These are phyloP conservation scores for Lithophane socia DNA, from an alignment of 2,888 invertebrate genomes.

Conservation along the genomic window DNA sequence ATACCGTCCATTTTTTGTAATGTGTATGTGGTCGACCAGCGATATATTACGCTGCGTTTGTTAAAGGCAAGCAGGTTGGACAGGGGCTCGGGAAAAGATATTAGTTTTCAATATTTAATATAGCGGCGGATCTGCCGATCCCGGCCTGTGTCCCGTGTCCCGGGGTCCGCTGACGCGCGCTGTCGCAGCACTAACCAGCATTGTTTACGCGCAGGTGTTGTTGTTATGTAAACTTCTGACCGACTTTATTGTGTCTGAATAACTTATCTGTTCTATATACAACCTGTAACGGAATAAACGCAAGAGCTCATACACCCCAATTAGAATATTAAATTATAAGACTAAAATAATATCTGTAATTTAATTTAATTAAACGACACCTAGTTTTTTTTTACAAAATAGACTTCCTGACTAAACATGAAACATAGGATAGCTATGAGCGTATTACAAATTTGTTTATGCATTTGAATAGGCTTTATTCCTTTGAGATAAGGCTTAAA, in stretches of 20 bases:
- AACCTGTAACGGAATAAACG: no score
- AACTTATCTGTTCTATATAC: conserved; percentile 2
- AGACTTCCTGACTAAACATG: no score
- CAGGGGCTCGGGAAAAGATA: conserved; percentile 61
- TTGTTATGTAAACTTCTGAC: conserved; percentile 35
- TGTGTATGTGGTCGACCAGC: conserved; percentile 40
- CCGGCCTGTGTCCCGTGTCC: conserved; percentile 37
- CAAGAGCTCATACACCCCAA: no score
- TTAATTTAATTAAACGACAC: no score
- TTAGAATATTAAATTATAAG: no score
- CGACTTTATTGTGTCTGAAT: conserved; percentile 23
- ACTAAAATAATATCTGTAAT: no score
- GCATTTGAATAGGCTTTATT: no score
- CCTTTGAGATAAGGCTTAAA: no score
- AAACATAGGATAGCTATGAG: no score
- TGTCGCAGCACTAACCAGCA: conserved; percentile 61
- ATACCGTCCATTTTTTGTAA: conserved; percentile 46
- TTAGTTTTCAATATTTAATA: conserved; percentile 70
- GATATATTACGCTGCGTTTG: conserved; percentile 55
- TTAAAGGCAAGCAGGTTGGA: conserved; percentile 51
- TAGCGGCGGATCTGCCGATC: conserved; percentile 54
- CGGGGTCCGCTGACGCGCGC: conserved; percentile 62
- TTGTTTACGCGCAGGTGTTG: conserved; percentile 57
- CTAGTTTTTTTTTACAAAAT: no score
- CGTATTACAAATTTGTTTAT: no score